A percentile compares a stretch with the other conserved stretches of the same genome.
Evolutionary conservation across 2,113 vertebrate genomes (phyloP).

Genomic region (Puntigrus tetrazona): DNA sequence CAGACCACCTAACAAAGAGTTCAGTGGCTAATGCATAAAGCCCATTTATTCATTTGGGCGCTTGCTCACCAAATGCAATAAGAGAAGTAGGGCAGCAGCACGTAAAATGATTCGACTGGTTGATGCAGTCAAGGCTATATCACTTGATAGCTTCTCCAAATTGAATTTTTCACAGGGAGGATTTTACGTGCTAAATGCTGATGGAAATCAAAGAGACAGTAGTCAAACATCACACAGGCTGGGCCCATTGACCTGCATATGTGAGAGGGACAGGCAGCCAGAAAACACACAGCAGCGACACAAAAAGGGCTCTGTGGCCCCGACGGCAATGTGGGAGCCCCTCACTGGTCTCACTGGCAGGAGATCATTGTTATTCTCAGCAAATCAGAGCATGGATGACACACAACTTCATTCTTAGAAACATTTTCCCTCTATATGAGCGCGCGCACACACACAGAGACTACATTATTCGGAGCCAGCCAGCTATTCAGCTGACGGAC

Average conservation of each 20-base stretch:
- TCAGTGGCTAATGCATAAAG: background rate
- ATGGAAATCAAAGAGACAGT: constrained; percentile 25
- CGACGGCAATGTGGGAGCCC: constrained; percentile 19
- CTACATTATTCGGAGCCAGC: constrained; percentile 16
- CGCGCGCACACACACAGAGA: background rate
- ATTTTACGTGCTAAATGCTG: constrained; percentile 21
- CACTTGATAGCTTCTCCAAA: constrained; percentile 26
- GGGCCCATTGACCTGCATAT: constrained; percentile 48
- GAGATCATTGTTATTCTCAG: constrained; percentile 41
- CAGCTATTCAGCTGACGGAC: constrained; percentile 19
- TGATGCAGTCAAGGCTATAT: constrained; percentile 15
- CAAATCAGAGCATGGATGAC: constrained; percentile 34
- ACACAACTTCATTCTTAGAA: constrained; percentile 39
- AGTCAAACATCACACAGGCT: constrained; percentile 43
- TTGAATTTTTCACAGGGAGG: constrained; percentile 8
- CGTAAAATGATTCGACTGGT: constrained; percentile 14
- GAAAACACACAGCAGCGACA: constrained; percentile 47
- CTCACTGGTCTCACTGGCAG: constrained; percentile 29
- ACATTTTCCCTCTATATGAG: constrained; percentile 14
- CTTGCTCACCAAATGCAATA: constrained; percentile 24
- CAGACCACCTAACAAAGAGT: constrained; percentile 19
- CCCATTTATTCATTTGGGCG: constrained; percentile 7
- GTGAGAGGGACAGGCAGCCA: constrained; percentile 17
- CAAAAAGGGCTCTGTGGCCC: constrained; percentile 51
- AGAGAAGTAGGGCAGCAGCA: background rate